A percentile compares a stretch with the other conserved stretches of the same genome.
Evolutionary conservation across 2,888 invertebrate genomes (phyloP).

Genomic region (Coleophora deauratella): DNA sequence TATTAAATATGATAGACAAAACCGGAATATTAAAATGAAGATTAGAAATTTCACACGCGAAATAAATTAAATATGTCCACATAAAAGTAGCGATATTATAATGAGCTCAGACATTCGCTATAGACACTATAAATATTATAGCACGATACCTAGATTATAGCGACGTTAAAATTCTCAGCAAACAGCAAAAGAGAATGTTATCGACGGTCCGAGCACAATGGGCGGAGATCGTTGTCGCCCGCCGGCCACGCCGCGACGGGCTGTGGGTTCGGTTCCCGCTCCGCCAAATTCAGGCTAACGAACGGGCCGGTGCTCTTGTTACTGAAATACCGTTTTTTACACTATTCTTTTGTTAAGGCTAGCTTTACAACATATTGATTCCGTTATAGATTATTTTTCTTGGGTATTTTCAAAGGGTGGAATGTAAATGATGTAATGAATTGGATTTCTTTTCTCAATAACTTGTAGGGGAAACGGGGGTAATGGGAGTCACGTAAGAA

Average conservation of each 20-base stretch:
- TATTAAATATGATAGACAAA: too few species aligned
- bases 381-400: too few species aligned
- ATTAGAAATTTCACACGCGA: too few species aligned
- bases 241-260: constrained; percentile 43
- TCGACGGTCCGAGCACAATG: constrained; percentile 57
- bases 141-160: constrained; percentile 28
- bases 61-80: too few species aligned
- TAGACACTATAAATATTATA: constrained; percentile 14
- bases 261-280: constrained; percentile 57
- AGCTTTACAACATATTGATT: not conserved
- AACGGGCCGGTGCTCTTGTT: constrained; percentile 40
- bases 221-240: constrained; percentile 56
- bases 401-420: too few species aligned
- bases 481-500: too few species aligned
- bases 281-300: constrained; percentile 58
- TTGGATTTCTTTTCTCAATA: too few species aligned
- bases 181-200: constrained; percentile 49
- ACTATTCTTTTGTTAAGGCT: too few species aligned
- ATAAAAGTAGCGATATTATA: not conserved
- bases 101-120: too few species aligned
- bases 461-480: too few species aligned
- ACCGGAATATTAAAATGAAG: too few species aligned
- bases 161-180: constrained; percentile 13
- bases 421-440: too few species aligned
- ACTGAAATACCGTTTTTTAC: constrained; percentile 13